Percentiles rank a stretch among this genome's conserved stretches.
phyloP scores from a whole-genome alignment of 2,797 vertebrate species.

The Clarias platycephalus region DNA sequence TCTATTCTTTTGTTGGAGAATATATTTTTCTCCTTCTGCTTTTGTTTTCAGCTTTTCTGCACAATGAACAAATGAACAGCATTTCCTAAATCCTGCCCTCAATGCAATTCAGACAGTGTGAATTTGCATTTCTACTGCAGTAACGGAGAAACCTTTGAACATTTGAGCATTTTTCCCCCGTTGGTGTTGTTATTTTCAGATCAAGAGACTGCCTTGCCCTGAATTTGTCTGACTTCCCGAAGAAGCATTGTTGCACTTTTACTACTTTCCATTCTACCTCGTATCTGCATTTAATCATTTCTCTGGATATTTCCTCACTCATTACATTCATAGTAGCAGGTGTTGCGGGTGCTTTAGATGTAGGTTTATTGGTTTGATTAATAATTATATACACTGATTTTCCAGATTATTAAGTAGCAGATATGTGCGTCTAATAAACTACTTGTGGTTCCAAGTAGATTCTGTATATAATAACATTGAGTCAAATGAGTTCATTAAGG shows the following conservation, averaged over 20 bases:
- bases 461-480: constrained; percentile 32
- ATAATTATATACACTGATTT: not conserved
- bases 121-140: constrained; percentile 10
- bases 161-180: not conserved
- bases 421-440: not conserved
- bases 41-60: not conserved
- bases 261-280: not conserved
- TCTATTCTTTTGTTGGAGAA: constrained; percentile 10
- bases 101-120: constrained; percentile 12
- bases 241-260: not conserved
- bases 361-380: constrained; percentile 6
- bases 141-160: constrained; percentile 15
- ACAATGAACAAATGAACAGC: not conserved
- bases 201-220: constrained; percentile 14
- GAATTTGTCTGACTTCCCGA: constrained; percentile 7
- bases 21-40: not conserved
- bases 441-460: not conserved
- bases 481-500: constrained; percentile 67
- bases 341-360: not conserved
- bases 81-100: constrained; percentile 18
- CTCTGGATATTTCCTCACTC: constrained; percentile 26
- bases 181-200: constrained; percentile 34
- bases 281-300: not conserved
- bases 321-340: constrained; percentile 18
- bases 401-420: not conserved